phyloP scores from a whole-genome alignment of 2,113 vertebrate species.

The Donacobius atricapilla region DNA sequence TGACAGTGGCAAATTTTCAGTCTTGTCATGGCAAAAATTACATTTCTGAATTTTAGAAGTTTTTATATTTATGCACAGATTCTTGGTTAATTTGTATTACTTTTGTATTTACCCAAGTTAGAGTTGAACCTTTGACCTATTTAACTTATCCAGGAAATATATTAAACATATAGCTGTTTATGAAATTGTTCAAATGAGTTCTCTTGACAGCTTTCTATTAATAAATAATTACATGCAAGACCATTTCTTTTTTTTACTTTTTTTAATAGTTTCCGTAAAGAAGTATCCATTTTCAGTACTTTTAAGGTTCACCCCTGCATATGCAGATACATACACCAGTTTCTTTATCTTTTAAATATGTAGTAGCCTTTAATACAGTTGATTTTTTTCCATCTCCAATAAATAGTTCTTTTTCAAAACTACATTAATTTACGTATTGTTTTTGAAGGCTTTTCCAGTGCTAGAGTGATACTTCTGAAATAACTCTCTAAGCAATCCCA shows the following conservation, averaged over 20 bases:
- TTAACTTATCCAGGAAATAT: neutral
- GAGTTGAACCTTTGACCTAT: neutral
- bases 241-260: neutral
- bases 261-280: neutral
- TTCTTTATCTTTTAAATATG: neutral
- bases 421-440: neutral
- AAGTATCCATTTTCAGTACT: neutral
- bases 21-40: neutral
- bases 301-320: neutral
- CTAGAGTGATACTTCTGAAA: neutral
- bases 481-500: neutral
- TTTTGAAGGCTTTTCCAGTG: neutral
- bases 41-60: neutral
- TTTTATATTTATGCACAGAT: neutral
- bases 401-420: neutral
- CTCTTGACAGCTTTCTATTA: neutral
- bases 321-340: rapidly evolving
- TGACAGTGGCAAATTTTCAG: neutral
- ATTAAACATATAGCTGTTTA: neutral
- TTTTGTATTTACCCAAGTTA: neutral
- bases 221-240: neutral
- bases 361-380: neutral
- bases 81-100: neutral
- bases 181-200: neutral
- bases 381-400: neutral